Evolutionary conservation across 2,888 invertebrate species (phyloP).

Genomic region (Plagodis dolabraria): DNA sequence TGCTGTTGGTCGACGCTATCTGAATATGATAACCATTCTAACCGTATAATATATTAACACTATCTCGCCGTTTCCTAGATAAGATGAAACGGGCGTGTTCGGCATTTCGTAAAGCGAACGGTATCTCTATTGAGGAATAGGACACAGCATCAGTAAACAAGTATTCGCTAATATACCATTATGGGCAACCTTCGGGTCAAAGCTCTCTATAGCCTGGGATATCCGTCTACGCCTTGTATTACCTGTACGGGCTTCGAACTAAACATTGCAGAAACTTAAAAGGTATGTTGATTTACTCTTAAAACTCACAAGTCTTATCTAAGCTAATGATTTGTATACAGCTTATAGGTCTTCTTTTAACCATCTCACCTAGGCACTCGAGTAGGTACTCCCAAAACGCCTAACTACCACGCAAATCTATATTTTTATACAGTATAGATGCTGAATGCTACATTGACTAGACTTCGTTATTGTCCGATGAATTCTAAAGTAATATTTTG

Average conservation of each 20-base stretch:
- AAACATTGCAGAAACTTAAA: too few species aligned
- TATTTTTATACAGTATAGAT: too few species aligned
- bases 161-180: constrained; percentile 56
- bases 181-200: constrained; percentile 58
- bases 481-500: too few species aligned
- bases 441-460: too few species aligned
- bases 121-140: constrained; percentile 18
- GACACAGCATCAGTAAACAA: constrained; percentile 46
- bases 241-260: not conserved
- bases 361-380: too few species aligned
- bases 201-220: constrained; percentile 49
- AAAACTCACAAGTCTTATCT: not conserved
- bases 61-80: constrained; percentile 6
- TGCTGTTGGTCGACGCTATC: too few species aligned
- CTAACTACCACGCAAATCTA: too few species aligned
- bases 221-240: constrained; percentile 22
- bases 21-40: not conserved
- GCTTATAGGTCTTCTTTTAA: too few species aligned
- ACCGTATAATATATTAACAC: not conserved
- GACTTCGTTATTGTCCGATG: too few species aligned
- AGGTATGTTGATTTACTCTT: not conserved
- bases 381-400: too few species aligned
- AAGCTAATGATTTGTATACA: too few species aligned
- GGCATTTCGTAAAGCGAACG: constrained; percentile 15
- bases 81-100: constrained; percentile 14